Conservation (phyloP, 1,140 invertebrate species). For the Vanessa tameamea region DNA sequence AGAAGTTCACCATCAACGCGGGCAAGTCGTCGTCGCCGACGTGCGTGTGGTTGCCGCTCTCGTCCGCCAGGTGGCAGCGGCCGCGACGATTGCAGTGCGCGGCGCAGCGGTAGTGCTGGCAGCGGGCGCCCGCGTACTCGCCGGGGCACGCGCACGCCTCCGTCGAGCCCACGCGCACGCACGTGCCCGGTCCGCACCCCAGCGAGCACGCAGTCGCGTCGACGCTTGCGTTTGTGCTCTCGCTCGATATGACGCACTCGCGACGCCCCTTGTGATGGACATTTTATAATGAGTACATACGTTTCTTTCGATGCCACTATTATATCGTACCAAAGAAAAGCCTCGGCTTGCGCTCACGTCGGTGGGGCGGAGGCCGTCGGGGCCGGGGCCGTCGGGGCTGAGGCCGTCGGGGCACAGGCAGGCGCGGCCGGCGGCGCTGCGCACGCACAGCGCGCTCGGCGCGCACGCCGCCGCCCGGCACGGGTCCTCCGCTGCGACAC, state of each 20-base stretch:
- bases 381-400: constrained; percentile 48
- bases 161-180: constrained; percentile 55
- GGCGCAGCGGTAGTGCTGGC: constrained; percentile 84
- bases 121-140: constrained; percentile 81
- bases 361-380: constrained; percentile 20
- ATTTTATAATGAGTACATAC: not conserved
- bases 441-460: constrained; percentile 82
- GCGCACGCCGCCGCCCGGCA: constrained; percentile 80
- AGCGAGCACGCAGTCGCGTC: constrained; percentile 38
- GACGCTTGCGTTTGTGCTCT: not conserved
- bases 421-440: constrained; percentile 66
- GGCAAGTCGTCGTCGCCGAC: constrained; percentile 27
- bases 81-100: constrained; percentile 84
- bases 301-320: not conserved
- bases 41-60: constrained; percentile 13
- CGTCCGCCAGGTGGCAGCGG: constrained; percentile 69
- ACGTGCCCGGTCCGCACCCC: constrained; percentile 66
- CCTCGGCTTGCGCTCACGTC: constrained; percentile 48
- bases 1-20: constrained; percentile 28
- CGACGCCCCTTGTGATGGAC: not conserved
- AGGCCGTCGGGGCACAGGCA: constrained; percentile 87
- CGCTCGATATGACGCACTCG: constrained; percentile 13
- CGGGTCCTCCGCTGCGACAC: constrained; percentile 38
- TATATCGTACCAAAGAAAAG: not conserved
- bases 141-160: constrained; percentile 80